Evolutionary conservation across 2,888 invertebrate genomes (phyloP).

Genomic region (Alloscopus bannaensis): DNA sequence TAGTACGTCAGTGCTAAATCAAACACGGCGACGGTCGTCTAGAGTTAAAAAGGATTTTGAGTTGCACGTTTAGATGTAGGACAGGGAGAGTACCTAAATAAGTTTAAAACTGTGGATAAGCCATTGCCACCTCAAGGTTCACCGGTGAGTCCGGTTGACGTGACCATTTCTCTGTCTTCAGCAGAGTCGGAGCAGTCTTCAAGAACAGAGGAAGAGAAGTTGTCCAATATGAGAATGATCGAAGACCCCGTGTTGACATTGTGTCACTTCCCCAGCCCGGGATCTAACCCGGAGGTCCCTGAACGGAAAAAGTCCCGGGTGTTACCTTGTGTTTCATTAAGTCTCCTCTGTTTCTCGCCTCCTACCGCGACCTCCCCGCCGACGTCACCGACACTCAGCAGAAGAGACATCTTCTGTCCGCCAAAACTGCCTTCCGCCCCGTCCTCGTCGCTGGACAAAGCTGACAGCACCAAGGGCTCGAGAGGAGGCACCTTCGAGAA

Average conservation of each 20-base stretch:
- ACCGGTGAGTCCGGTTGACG: slow-evolving; percentile 73
- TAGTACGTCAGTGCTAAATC: slow-evolving; percentile 6
- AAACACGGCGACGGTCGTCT: no score
- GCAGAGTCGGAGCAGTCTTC: slow-evolving; percentile 72
- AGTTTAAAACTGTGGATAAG: slow-evolving; percentile 73
- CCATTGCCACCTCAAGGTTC: slow-evolving; percentile 70
- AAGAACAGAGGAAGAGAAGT: slow-evolving; percentile 70
- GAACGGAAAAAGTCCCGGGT: slow-evolving; percentile 73
- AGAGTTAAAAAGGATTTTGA: no score
- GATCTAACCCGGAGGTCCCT: slow-evolving; percentile 73
- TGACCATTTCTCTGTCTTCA: slow-evolving; percentile 72
- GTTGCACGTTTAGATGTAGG: slow-evolving; percentile 62
- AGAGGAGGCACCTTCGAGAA: slow-evolving; percentile 76
- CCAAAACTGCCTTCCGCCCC: slow-evolving; percentile 58
- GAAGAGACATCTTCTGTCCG: slow-evolving; percentile 57
- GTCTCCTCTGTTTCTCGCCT: slow-evolving; percentile 73
- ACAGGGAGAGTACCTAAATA: slow-evolving; percentile 35
- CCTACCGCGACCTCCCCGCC: slow-evolving; percentile 72
- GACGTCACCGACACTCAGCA: slow-evolving; percentile 64
- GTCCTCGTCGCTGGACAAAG: slow-evolving; percentile 64
- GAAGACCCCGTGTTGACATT: slow-evolving; percentile 74
- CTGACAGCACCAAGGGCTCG: slow-evolving; percentile 74
- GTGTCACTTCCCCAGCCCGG: slow-evolving; percentile 73
- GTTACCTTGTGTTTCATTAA: slow-evolving; percentile 72
- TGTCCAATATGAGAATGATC: slow-evolving; percentile 74